Base-by-base conservation (phyloP, 2,113 vertebrate species). In the Capreolus pygargus region DNA sequence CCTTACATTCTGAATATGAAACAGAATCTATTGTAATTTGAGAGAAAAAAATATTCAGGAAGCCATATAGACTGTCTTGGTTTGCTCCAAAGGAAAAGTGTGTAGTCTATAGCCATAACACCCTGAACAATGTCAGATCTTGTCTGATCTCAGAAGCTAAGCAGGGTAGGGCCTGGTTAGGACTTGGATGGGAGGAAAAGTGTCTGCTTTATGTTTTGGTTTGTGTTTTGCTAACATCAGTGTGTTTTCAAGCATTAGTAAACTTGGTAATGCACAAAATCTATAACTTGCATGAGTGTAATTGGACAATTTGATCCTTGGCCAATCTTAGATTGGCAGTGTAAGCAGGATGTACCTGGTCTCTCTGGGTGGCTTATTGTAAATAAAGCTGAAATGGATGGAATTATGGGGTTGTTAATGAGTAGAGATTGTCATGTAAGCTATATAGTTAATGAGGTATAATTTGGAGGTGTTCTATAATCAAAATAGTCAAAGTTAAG, bases 331-430 rank as follows among this genome's bases (percentile, higher is more conserved):
- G 30, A 36, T 4, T 89, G 58, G 78, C 43, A 70, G 10, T 16
- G 23, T 60, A 67, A 78, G 36, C 21, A 43, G 43, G 58, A 78
- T 27, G 13, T 79, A 70, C 61, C 67, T 67, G 55, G 85, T 92
- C 39, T 90, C 7, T 87, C 55, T 96, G 61, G 8, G 2, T n/a
- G 15, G 36, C 28, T 61, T 87, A 82, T 11, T 91, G 55, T 45
- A 96, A 96, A 96, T 55, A 82, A 91, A 60, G 16, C 39, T 85
- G 36, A 91, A 93, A 61, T 14, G 28, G 30, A 82, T 94, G 45
- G 47, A 91, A 89, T 57, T 86, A 61, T 30, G 36, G 43, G 17
- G 6, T 50, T 78, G 79, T 14, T 23, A 50, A 87, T 81, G 4
- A 14, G 60, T 36, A 33, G 33, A 95, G 64, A 85, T 28, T 92